Percentiles rank a stretch among this genome's conserved stretches.
Evolutionary conservation across 2,888 invertebrate genomes (phyloP).

Genomic region (Calameuta filiformis): DNA sequence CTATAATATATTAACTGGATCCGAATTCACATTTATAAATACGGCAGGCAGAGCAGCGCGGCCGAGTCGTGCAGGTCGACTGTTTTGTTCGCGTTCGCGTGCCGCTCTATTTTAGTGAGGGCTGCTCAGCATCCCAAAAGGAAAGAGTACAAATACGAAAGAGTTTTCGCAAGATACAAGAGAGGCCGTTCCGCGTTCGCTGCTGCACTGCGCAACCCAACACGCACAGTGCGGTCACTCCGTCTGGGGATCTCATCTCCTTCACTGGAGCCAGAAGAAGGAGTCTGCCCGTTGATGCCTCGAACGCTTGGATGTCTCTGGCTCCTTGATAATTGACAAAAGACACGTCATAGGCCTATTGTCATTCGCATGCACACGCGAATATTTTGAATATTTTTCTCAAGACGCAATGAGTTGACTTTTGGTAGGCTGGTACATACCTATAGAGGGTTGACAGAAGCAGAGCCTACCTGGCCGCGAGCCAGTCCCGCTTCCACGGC

Average conservation of each 20-base stretch:
- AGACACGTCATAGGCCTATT: neutral
- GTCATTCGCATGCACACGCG: too few species aligned
- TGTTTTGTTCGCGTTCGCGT: constrained; percentile 45
- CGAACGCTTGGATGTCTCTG: constrained; percentile 19
- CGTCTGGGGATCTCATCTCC: too few species aligned
- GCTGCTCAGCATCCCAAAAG: constrained; percentile 46
- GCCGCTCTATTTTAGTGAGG: constrained; percentile 50
- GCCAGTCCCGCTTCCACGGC: constrained; percentile 47
- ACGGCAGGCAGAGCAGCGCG: neutral
- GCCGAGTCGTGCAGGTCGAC: constrained; percentile 8
- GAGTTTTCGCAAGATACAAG: constrained; percentile 30
- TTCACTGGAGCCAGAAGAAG: constrained; percentile 30
- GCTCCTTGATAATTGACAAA: neutral
- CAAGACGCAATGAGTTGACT: constrained; percentile 16
- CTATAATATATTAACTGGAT: too few species aligned
- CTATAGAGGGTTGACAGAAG: constrained; percentile 42
- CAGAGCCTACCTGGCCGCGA: constrained; percentile 57
- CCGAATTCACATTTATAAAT: too few species aligned
- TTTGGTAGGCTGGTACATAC: constrained; percentile 4
- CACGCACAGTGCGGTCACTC: too few species aligned
- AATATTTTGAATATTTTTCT: too few species aligned
- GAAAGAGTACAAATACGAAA: constrained; percentile 35
- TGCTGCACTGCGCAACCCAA: too few species aligned
- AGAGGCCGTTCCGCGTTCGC: too few species aligned
- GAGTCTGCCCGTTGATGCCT: constrained; percentile 24